A percentile compares a stretch with the other conserved stretches of the same genome.
Evolutionary conservation across 1,140 invertebrate genomes (phyloP).

Genomic region (Maconellicoccus hirsutus): DNA sequence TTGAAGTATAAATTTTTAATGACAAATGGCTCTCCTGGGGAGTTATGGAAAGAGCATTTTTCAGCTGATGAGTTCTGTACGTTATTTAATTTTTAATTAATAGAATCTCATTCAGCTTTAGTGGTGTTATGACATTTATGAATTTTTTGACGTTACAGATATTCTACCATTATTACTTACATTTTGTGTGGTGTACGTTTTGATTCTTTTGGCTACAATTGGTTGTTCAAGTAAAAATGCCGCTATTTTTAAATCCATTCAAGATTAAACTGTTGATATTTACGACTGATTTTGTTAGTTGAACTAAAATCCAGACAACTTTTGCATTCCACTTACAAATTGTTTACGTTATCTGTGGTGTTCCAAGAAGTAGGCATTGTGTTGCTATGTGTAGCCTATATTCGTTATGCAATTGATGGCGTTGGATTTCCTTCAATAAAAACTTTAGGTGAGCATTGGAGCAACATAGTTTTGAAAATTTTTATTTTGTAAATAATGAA

Average conservation of each 20-base stretch:
- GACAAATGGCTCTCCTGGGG: constrained; percentile 64
- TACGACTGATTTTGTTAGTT: constrained; percentile 35
- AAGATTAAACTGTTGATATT: neutral
- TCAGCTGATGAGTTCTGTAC: constrained; percentile 89
- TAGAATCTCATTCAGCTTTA: no score
- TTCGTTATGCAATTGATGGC: constrained; percentile 58
- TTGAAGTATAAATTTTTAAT: constrained; percentile 36
- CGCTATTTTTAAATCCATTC: constrained; percentile 6
- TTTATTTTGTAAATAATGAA: neutral
- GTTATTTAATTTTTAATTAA: constrained; percentile 33
- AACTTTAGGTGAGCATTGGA: constrained; percentile 47
- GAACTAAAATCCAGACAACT: constrained; percentile 62
- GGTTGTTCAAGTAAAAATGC: constrained; percentile 42
- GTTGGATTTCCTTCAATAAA: constrained; percentile 43
- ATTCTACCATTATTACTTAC: constrained; percentile 55
- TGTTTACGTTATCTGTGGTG: constrained; percentile 60
- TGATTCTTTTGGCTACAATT: constrained; percentile 48
- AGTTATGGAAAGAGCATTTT: constrained; percentile 74
- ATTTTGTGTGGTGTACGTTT: constrained; percentile 48
- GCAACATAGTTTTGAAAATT: no score
- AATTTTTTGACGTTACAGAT: constrained; percentile 42
- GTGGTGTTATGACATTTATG: neutral
- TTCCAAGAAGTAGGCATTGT: constrained; percentile 52
- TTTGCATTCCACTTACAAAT: constrained; percentile 75
- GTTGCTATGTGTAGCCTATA: constrained; percentile 50